A percentile compares a stretch with the other conserved stretches of the same genome.
Conservation (phyloP, 1,140 invertebrate genomes). For the Brachionus rubens region DNA sequence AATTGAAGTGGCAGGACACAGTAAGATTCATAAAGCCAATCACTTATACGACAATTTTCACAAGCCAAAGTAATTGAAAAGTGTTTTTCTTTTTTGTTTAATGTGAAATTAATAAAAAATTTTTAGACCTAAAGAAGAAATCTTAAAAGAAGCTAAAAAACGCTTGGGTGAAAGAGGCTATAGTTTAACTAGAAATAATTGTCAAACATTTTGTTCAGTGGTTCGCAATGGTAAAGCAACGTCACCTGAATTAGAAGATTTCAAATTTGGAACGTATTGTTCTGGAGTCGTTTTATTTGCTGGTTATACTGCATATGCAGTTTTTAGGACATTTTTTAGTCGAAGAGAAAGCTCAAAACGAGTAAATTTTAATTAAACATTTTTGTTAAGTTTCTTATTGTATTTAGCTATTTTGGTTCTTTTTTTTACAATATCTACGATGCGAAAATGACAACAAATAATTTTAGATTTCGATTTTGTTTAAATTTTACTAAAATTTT, state of each 20-base stretch:
- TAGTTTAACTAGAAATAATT: background rate
- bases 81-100: too few species aligned
- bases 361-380: too few species aligned
- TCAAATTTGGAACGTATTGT: background rate
- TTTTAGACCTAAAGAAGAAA: slow-evolving; percentile 26
- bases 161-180: slow-evolving; percentile 20
- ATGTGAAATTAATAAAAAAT: background rate
- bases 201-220: background rate
- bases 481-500: too few species aligned
- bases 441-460: too few species aligned
- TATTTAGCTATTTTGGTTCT: too few species aligned
- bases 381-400: too few species aligned
- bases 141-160: background rate
- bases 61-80: slow-evolving; percentile 7
- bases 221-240: background rate
- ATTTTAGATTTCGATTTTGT: too few species aligned
- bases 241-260: slow-evolving; percentile 15
- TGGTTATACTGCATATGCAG: background rate
- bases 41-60: background rate
- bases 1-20: slow-evolving; percentile 24
- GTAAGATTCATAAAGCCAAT: background rate
- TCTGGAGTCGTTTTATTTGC: too few species aligned
- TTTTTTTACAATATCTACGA: too few species aligned
- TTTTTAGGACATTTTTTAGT: too few species aligned
- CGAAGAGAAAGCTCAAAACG: too few species aligned